Evolutionary conservation across 2,797 vertebrate species (phyloP), one percentile per base, ranked within the genome.

Genomic region (Apogon talboti): DNA sequence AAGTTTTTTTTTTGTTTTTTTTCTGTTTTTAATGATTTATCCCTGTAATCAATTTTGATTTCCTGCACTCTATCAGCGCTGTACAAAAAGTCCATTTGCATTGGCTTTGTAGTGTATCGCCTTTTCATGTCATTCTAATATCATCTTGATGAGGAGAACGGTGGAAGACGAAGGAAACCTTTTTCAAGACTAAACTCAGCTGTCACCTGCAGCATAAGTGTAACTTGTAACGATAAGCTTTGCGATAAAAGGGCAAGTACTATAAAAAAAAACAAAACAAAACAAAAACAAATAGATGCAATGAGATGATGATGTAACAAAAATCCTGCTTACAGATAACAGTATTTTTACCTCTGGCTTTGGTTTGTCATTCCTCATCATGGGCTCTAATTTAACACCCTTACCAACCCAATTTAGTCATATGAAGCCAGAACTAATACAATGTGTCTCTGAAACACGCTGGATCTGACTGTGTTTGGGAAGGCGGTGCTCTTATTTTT

Each of bases 321-420:
- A 71, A 82, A 84, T n/a, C 80, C 83, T 87, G 84, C 82, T 83
- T 87, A 83, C 63, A 76, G 56, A 82, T 84, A 75, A 86, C 60
- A 83, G 55, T 73, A 54, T 47, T 78, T 19, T 83, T 68, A 79
- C 54, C 61, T 82, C 68, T 65, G 58, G 56, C 48, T 82, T 87
- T 81, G 70, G 55, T 61, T 81, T 82, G 76, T 76, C 48, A 66
- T 78, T 79, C 58, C 67, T 59, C 62, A 56, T 71, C 64, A 41
- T 43, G 52, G 69, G 56, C 61, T 76, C 55, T 71, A 24, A 28
- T 70, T 69, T 57, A 14, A 76, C 19, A 47, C 61, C 35, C 56
- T 59, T 70, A 62, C 56, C 61, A 56, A 52, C 33, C 33, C 53
- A 70, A n/a, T 63, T 14, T 12, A 59, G 42, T 7, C 14, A 44